Conservation (phyloP, 2,113 vertebrate genomes). For the Colaptes auratus region DNA sequence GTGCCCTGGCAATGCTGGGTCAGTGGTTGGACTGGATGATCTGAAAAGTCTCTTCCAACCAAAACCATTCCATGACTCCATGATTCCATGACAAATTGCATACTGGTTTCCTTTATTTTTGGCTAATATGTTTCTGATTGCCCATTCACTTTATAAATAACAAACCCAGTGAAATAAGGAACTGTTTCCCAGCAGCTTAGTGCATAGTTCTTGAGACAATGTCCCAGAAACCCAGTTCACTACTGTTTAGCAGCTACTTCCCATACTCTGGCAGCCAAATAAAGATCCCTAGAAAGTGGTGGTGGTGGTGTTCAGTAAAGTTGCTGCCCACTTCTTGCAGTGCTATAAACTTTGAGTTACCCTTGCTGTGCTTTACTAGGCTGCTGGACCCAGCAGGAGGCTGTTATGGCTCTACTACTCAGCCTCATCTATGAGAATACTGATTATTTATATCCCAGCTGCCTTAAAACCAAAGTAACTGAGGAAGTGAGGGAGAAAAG, state of each 20-base stretch:
- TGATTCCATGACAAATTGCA: no score
- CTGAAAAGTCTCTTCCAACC: not conserved
- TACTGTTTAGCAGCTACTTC: not conserved
- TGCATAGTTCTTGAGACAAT: not conserved
- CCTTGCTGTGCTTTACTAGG: not conserved
- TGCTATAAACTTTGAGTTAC: not conserved
- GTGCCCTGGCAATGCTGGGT: not conserved
- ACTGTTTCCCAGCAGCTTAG: not conserved
- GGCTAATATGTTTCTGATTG: not conserved
- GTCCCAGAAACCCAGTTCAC: not conserved
- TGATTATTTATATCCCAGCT: slow-evolving; percentile 20
- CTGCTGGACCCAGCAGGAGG: not conserved
- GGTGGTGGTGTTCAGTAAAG: not conserved
- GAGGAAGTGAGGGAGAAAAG: not conserved
- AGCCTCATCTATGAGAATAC: not conserved
- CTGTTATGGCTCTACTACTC: not conserved
- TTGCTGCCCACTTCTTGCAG: not conserved
- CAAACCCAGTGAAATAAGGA: not conserved
- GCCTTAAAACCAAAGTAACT: not conserved
- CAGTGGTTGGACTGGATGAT: not conserved
- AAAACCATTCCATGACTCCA: no score
- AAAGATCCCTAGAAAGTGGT: not conserved
- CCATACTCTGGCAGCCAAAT: not conserved
- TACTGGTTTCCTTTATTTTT: not conserved
- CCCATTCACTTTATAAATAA: not conserved